Percentiles rank a stretch among this genome's conserved stretches.
phyloP scores from a whole-genome alignment of 2,797 vertebrate genomes.

The Characodon lateralis region DNA sequence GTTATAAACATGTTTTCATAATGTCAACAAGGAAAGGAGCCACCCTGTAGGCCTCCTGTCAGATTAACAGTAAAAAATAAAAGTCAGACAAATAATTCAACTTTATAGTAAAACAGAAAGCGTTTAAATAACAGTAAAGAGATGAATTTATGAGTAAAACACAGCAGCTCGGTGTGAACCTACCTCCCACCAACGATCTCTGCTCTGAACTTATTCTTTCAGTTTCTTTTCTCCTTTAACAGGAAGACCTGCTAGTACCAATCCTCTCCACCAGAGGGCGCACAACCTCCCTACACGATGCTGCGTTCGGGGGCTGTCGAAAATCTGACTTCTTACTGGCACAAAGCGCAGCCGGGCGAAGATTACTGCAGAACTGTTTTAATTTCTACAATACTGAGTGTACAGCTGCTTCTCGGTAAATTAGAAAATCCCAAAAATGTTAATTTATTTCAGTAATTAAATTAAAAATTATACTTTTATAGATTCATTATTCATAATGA shows the following conservation, averaged over 20 bases:
- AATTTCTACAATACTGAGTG: not conserved
- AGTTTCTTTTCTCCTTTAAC: constrained; percentile 40
- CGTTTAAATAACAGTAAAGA: not conserved
- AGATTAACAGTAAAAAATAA: not conserved
- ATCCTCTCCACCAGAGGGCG: not conserved
- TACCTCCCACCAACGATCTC: constrained; percentile 6
- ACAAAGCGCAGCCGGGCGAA: not conserved
- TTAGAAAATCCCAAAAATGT: not conserved
- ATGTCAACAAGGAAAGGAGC: not conserved
- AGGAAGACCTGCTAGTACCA: rapidly evolving
- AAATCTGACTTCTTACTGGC: not conserved
- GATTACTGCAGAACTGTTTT: no score
- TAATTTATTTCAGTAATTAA: not conserved
- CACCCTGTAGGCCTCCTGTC: not conserved
- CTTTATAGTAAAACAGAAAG: not conserved
- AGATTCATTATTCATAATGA: not conserved
- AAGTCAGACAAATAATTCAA: not conserved
- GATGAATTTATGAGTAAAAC: not conserved
- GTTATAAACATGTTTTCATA: not conserved
- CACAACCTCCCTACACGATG: not conserved
- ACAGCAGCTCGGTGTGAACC: not conserved
- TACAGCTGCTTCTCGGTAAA: not conserved
- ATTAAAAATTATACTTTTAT: no score
- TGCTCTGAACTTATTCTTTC: constrained; percentile 21
- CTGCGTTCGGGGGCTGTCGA: constrained; percentile 14